Conservation (phyloP, 2,797 vertebrate genomes). For the Remorina albescens region DNA sequence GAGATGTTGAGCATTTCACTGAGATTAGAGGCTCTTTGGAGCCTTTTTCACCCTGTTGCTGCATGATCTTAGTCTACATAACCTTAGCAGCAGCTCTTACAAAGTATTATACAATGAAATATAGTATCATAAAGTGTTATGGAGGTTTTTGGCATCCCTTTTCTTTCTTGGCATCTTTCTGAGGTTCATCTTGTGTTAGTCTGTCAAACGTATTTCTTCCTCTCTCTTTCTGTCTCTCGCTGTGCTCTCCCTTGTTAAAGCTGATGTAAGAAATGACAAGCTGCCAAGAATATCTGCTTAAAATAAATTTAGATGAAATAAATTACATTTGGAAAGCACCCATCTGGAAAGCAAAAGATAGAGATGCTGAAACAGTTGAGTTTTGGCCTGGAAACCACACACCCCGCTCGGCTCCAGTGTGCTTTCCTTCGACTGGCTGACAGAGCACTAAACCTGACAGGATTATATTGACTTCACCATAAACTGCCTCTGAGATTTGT, state of each 20-base stretch:
- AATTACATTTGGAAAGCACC: slow-evolving; percentile 67
- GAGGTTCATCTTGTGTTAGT: slow-evolving; percentile 52
- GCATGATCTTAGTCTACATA: slow-evolving; percentile 19
- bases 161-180: slow-evolving; percentile 60
- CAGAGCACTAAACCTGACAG: slow-evolving; percentile 50
- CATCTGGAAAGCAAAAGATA: slow-evolving; percentile 68
- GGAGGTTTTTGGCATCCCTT: slow-evolving; percentile 63
- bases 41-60: slow-evolving; percentile 43
- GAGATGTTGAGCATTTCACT: slow-evolving; percentile 72
- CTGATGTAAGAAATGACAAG: slow-evolving; percentile 59
- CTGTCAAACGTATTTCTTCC: slow-evolving; percentile 64
- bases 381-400: slow-evolving; percentile 38
- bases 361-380: slow-evolving; percentile 43
- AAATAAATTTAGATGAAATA: slow-evolving; percentile 64
- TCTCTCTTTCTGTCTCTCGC: slow-evolving; percentile 31
- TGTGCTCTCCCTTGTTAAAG: slow-evolving; percentile 63
- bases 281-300: slow-evolving; percentile 69
- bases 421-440: slow-evolving; percentile 34
- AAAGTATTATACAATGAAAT: slow-evolving; percentile 55
- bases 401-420: slow-evolving; percentile 19
- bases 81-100: slow-evolving; percentile 45
- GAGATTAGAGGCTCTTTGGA: slow-evolving; percentile 22
- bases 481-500: slow-evolving; percentile 60
- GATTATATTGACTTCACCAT: slow-evolving; percentile 51
- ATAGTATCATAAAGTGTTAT: slow-evolving; percentile 66